These are phyloP conservation scores for Cyprinella venusta DNA, from an alignment of 2,797 vertebrate species.

Conservation along the genomic window DNA sequence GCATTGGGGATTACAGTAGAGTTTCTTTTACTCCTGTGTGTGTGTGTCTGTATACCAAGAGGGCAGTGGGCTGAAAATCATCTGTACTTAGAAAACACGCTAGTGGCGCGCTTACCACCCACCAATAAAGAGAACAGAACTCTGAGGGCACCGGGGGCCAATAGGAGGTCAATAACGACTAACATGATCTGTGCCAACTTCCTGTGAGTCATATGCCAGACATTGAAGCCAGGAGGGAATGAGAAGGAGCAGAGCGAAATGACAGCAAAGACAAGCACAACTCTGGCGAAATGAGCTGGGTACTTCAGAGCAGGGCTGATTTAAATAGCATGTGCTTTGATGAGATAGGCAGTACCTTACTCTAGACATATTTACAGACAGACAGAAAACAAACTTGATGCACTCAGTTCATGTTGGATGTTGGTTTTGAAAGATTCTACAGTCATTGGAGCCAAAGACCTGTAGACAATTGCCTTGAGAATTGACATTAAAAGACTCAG, in stretches of 20 bases:
- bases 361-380: constrained; percentile 30
- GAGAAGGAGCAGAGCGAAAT: constrained; percentile 24
- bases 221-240: constrained; percentile 9
- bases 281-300: constrained; percentile 40
- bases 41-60: constrained; percentile 8
- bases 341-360: constrained; percentile 33
- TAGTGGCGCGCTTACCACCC: constrained; percentile 61
- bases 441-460: constrained; percentile 6
- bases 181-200: constrained; percentile 65
- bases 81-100: constrained; percentile 59
- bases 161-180: constrained; percentile 72
- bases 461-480: background rate
- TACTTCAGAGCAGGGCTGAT: constrained; percentile 45
- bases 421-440: constrained; percentile 15
- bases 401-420: background rate
- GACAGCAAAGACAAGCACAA: constrained; percentile 46
- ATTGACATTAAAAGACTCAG: background rate
- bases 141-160: constrained; percentile 64
- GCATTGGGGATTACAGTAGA: background rate
- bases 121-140: constrained; percentile 64
- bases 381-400: constrained; percentile 15
- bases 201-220: constrained; percentile 63
- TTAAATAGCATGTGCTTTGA: constrained; percentile 30
- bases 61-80: constrained; percentile 23
- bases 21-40: constrained; percentile 37